A percentile compares a stretch with the other conserved stretches of the same genome.
phyloP scores from a whole-genome alignment of 2,888 invertebrate species.

The Aquatica leii region DNA sequence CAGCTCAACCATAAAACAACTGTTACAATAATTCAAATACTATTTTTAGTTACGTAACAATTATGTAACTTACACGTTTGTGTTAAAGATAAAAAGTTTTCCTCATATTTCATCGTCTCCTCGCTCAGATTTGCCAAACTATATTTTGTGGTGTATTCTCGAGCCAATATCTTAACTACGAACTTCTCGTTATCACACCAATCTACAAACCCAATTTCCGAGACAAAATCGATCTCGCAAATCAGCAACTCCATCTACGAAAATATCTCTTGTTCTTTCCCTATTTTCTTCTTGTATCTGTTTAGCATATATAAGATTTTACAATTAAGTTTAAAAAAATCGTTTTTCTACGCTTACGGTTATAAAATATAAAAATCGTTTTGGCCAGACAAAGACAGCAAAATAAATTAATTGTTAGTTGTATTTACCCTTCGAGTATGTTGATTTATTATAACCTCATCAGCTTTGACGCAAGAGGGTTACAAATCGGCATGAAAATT shows the following conservation, averaged over 20 bases:
- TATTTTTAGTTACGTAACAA: constrained; percentile 14
- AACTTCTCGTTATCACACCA: constrained; percentile 46
- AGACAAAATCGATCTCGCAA: constrained; percentile 57
- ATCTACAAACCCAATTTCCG: constrained; percentile 60
- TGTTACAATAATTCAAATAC: constrained; percentile 18
- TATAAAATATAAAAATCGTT: too few species aligned
- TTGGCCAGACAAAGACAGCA: neutral
- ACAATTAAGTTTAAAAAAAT: neutral
- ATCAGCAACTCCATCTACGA: constrained; percentile 51
- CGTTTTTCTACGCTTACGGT: neutral
- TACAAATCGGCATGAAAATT: constrained; percentile 10
- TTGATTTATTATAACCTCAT: constrained; percentile 13
- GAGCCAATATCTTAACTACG: constrained; percentile 41
- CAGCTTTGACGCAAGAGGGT: constrained; percentile 9
- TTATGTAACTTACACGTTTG: neutral
- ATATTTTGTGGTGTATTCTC: constrained; percentile 43
- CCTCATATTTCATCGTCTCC: constrained; percentile 28
- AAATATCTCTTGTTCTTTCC: constrained; percentile 34
- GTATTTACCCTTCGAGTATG: neutral
- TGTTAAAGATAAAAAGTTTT: constrained; percentile 12
- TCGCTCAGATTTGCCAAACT: constrained; percentile 42
- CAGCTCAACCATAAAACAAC: constrained; percentile 10
- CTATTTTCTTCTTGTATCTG: constrained; percentile 19
- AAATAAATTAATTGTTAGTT: neutral
- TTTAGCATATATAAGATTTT: neutral